Evolutionary conservation across 2,888 invertebrate genomes (phyloP), one percentile per base, ranked within the genome.

Genomic region (Lucinisca nassula): DNA sequence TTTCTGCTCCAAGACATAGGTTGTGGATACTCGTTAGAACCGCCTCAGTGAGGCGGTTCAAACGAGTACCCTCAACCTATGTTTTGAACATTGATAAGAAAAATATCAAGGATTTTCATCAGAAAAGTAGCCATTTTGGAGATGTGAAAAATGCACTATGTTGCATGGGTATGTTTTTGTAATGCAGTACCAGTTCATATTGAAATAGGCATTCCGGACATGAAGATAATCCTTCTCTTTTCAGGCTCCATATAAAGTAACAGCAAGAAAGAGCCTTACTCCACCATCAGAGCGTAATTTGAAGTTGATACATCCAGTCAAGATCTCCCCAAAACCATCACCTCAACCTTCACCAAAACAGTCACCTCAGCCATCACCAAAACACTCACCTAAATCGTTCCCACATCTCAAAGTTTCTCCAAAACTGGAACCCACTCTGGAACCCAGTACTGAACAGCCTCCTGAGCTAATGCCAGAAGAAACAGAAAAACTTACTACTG

Each of bases 231-330:
- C n/a, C n/a, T n/a, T n/a, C n/a, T 58, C 10, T 24, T 67, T 67
- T 27, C 67, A 67, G 67, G 67, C 17, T 8, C 67, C 67, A 10
- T 67, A 35, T 21, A 67, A 67, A 35, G 35, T 67, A 12, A 35
- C 67, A 10, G 67, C 67, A 27, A 72, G 72, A 78, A 67, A 77
- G 49, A 78, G 77, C 35, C 73, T 61, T 30, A 82, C 81, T 10
- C 76, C 87, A 30, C 40, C 73, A 72, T 61, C 75, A 30, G 79
- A 70, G 32, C 67, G 72, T 17, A 35, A 38, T 17, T 35, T 58
- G 32, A 38, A 55, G 8, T 17, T 51, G 17, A 8, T 73, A 24
- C 51, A 72, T 17, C 49, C 81, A 82, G 35, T 55, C 24, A 67
- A 67, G n/a, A 35, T 35, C 32, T 67, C 67, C 2, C 67, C 67